phyloP scores from a whole-genome alignment of 2,888 invertebrate genomes.

The Neoitamus cyanurus region DNA sequence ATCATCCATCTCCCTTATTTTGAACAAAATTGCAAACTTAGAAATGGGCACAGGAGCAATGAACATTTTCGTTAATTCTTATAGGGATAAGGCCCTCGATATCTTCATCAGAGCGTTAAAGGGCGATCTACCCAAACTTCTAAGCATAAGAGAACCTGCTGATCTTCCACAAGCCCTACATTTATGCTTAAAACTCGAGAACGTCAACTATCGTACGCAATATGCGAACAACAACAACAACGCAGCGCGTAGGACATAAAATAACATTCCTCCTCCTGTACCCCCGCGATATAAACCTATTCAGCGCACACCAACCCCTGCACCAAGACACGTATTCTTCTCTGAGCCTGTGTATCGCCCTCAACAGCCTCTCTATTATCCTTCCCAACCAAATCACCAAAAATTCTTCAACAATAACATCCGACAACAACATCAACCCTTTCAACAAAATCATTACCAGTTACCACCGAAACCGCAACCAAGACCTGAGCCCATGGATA shows the following conservation, averaged over 20 bases:
- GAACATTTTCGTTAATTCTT: constrained; percentile 28
- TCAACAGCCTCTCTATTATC: not conserved
- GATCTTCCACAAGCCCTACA: constrained; percentile 45
- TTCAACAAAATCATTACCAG: not conserved
- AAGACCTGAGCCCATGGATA: not conserved
- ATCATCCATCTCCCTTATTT: constrained; percentile 25
- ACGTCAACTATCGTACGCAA: not conserved
- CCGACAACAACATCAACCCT: not conserved
- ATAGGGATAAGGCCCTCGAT: constrained; percentile 45
- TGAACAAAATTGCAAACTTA: constrained; percentile 31
- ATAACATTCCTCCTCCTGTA: not conserved
- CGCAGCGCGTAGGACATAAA: not conserved
- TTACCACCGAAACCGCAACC: not conserved
- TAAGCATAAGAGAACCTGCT: constrained; percentile 35
- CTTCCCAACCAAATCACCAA: not conserved
- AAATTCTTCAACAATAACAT: too few relatives aligned
- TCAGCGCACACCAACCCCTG: not conserved
- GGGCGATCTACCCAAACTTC: constrained; percentile 21
- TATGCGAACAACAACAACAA: not conserved
- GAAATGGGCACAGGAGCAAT: constrained; percentile 22
- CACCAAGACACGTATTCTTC: not conserved
- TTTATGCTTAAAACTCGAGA: too few relatives aligned
- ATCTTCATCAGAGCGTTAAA: constrained; percentile 44
- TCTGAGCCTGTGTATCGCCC: not conserved
- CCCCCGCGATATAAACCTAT: not conserved